Base-by-base conservation (phyloP, 2,113 vertebrate species). In the Cyrtonyx montezumae region DNA sequence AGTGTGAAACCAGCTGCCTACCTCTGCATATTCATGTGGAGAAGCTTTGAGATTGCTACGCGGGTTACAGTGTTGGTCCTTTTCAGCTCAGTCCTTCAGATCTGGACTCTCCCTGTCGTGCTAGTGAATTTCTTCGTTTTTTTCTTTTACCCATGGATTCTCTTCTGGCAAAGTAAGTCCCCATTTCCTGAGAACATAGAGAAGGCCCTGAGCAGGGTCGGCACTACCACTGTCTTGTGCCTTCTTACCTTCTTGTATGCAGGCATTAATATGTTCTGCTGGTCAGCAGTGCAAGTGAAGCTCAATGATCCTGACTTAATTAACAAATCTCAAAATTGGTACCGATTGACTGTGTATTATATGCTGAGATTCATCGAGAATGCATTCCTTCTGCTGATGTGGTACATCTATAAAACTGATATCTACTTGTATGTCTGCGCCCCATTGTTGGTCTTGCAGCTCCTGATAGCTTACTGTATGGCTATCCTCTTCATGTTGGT, bases 241-340 rank as follows among this genome's bases (percentile, higher is more conserved):
- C 97, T 99, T 83, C 98, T 99, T 79, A 99, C 99, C 7, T 99
- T 99, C 75, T 98, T 99, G 43, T 99, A 99, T 13, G 98, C 99
- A 0, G 99, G 99, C 76, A 99, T 99, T 97, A 99, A 99, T 94
- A 99, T 99, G 98, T 99, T 99, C 98, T 99, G 99, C 97, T 99
- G 99, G 99, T 99, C 99, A 0, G 99, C 98, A 1, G 99, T 98
- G 59, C 99, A 99, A 89, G 98, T 99, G 82, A 98, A 99, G 91
- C 98, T 99, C 76, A 98, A 94, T 18, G 98, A 98, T 97, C 98
- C 99, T 0, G 99, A 99, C 95, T 97, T 99, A 95, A 99, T 99
- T 73, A 99, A 98, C 91, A 99, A 99, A 93, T 98, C 98, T 34
- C 99, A 99, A 67, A 99, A 98, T 87, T 99, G 99, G 99, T 98